Evolutionary conservation across 2,888 invertebrate genomes (phyloP).

Genomic region (Odontocolon sp.): DNA sequence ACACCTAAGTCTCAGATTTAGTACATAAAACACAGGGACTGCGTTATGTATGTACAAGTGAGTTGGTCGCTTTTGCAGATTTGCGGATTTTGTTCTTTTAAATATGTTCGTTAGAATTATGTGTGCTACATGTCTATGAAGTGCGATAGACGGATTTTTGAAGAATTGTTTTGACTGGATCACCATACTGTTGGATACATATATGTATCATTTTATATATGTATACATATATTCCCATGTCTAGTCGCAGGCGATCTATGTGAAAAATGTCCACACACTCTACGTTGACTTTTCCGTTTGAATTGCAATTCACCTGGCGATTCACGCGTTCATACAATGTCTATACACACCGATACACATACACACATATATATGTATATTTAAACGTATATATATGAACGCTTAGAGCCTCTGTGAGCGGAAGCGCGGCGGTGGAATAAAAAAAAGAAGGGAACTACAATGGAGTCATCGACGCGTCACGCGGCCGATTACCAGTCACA

Average conservation of each 20-base stretch:
- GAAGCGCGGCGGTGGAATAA: slow-evolving; percentile 45
- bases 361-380: slow-evolving; percentile 2
- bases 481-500: slow-evolving; percentile 61
- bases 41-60: not conserved
- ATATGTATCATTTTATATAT: slow-evolving; percentile 7
- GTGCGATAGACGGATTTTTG: not conserved
- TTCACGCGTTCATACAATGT: slow-evolving; percentile 51
- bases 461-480: slow-evolving; percentile 62
- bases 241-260: slow-evolving; percentile 11
- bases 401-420: slow-evolving; percentile 26
- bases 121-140: not conserved
- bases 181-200: not conserved
- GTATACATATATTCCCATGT: not conserved
- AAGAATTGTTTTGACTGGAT: slow-evolving; percentile 32
- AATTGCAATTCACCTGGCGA: slow-evolving; percentile 44
- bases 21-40: slow-evolving; percentile 2
- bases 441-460: slow-evolving; percentile 49
- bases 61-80: too few species aligned
- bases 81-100: not conserved
- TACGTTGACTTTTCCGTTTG: slow-evolving; percentile 37
- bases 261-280: slow-evolving; percentile 42
- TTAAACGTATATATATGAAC: slow-evolving; percentile 7
- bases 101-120: slow-evolving; percentile 7
- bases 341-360: slow-evolving; percentile 21
- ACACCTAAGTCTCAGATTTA: not conserved